Evolutionary conservation across 2,888 invertebrate species (phyloP), one percentile per base, ranked within the genome.

Genomic region (Apamea sordens): DNA sequence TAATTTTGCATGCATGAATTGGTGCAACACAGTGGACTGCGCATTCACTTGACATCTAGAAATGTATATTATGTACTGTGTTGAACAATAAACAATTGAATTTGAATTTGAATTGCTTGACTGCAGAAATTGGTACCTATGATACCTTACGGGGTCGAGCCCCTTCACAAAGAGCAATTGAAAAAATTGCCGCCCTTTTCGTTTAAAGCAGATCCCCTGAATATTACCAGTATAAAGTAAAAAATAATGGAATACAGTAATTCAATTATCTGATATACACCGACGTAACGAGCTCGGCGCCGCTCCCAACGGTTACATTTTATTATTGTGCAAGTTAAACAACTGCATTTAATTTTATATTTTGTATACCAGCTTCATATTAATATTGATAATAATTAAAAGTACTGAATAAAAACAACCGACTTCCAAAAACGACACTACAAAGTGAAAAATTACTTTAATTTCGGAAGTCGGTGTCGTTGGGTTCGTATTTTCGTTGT

Each of bases 181-280:
- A 24, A 75, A 24, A 70, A 44, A 44, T 63, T 18, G 28, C 50
- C 41, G 0, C 36, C 24, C 3, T 32, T 71, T 71, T 63, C 41
- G 65, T 79, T 82, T n/a, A 72, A 84, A 73, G 8, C 36, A 64
- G 65, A 65, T 47, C 44, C 36, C 32, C 53, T 5, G 11, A 74
- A 80, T 73, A 69, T 61, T 44, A 59, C 61, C 36, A 61, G 24
- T 47, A 47, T 69, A 56, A 74, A 72, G n/a, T 28, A 74, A 74
- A 78, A 84, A 64, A 59, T 84, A 77, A 77, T 77, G 72, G 59
- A 72, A 71, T 53, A 36, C 61, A 56, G 84, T 79, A 74, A 86
- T 80, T 80, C 24, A 86, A 87, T 86, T 79, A 82, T 68, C 81
- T 69, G 76, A 72, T 77, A 76, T 68, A 71, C 68, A 72, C 24